These are phyloP conservation scores for Morus bassanus DNA, from an alignment of 2,797 vertebrate genomes.

Conservation along the genomic window DNA sequence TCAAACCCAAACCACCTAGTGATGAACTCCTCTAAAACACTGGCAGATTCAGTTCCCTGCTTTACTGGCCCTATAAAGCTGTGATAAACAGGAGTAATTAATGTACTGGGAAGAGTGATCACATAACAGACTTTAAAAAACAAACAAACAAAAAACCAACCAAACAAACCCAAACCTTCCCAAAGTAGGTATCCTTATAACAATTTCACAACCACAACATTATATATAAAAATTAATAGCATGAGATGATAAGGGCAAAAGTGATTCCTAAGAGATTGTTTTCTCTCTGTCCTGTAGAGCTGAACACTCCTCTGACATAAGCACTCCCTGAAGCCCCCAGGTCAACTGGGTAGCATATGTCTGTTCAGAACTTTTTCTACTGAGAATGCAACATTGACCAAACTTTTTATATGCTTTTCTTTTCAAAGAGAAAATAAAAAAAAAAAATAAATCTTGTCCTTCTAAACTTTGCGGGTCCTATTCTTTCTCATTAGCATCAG, in stretches of 20 bases:
- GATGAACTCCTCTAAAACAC: background rate
- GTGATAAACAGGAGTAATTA: background rate
- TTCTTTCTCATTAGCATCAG: background rate
- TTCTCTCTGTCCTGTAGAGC: background rate
- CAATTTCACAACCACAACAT: background rate
- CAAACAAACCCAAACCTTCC: background rate
- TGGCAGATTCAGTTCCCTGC: background rate
- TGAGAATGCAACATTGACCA: background rate
- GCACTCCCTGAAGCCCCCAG: background rate
- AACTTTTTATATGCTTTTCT: background rate
- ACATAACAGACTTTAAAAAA: background rate
- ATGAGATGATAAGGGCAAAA: background rate
- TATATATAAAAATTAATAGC: background rate
- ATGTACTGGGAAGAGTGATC: background rate
- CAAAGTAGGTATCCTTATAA: background rate
- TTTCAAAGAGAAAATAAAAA: background rate
- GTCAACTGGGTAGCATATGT: background rate
- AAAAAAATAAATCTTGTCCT: background rate
- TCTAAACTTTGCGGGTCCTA: background rate
- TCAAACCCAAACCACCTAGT: background rate
- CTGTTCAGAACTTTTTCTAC: background rate
- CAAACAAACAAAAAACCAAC: no score
- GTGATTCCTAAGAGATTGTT: background rate
- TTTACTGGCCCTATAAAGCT: background rate
- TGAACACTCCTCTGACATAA: background rate